These are phyloP conservation scores for Drosophila yakuba DNA, from an alignment of 1,140 invertebrate genomes.

Conservation along the genomic window DNA sequence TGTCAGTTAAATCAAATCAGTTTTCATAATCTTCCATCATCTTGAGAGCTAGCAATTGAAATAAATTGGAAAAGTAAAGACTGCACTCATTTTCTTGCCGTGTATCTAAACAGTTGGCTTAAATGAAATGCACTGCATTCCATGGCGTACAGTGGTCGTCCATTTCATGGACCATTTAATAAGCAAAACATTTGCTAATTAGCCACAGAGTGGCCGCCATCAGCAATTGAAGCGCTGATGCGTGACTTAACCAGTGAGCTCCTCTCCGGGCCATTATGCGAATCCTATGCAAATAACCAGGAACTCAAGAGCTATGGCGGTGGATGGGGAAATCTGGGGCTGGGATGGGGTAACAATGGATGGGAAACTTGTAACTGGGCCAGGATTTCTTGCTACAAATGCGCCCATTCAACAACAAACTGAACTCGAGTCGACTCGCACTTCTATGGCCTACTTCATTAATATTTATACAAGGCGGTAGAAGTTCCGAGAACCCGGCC, in stretches of 20 bases:
- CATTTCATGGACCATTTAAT: conserved; percentile 59
- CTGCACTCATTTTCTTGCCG: background rate
- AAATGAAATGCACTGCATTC: conserved; percentile 16
- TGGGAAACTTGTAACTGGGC: conserved; percentile 65
- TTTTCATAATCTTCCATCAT: no score
- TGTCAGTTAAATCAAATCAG: no score
- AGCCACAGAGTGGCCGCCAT: conserved; percentile 27
- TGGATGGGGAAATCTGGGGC: background rate
- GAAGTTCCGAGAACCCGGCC: conserved; percentile 16
- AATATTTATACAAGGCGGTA: conserved; percentile 75
- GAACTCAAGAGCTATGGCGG: conserved; percentile 5
- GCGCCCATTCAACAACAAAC: conserved; percentile 52
- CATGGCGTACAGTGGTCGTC: conserved; percentile 9
- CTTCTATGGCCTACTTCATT: conserved; percentile 81
- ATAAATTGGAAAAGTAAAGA: no score
- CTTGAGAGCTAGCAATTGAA: no score
- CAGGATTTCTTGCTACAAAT: conserved; percentile 79
- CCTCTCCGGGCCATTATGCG: conserved; percentile 52
- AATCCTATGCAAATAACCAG: conserved; percentile 72
- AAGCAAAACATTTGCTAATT: conserved; percentile 56
- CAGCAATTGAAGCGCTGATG: conserved; percentile 34
- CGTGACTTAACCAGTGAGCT: conserved; percentile 45
- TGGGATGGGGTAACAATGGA: conserved; percentile 27
- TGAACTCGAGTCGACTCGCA: conserved; percentile 45
- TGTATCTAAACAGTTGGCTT: background rate